Base-by-base conservation (phyloP, 1,140 invertebrate genomes). In the Antheraea mylitta region DNA sequence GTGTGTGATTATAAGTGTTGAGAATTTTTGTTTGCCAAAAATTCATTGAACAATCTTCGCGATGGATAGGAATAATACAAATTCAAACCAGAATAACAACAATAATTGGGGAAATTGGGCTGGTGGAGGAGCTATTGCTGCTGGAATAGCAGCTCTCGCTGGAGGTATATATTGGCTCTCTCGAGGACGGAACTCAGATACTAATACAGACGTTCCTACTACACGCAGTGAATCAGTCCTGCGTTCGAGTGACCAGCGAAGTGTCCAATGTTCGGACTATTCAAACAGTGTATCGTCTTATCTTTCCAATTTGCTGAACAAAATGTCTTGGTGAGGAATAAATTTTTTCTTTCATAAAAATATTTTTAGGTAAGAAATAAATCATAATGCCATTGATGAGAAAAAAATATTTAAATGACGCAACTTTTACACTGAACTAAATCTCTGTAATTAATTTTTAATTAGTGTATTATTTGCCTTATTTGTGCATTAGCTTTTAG, bases 81-180 rank as follows among this genome's bases (percentile, higher is more conserved):
- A 53, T 6, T 6, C 3, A 4, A 42, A 42, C 7, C 38, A 16
- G 45, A 53, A 53, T 16, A 53, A 53, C 45, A 53, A 53, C 45
- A 13, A 42, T 11, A 11, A 42, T 42, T 42, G 9, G 11, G 10
- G 11, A 16, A 13, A 16, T 36, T 18, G 60, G 16, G 37, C 16
- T 19, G 45, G 45, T 13, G 45, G 45, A 16, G 16, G 45, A 10
- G 38, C 59, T 48, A 16, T 62, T 37, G 38, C 9, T 61, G 67
- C 67, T 9, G 67, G 67, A 7, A 37, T 63, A 9, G 67, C 59
- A 18, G 67, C 59, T 13, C 16, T 62, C 3, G 67, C 42, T 8
- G 67, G 67, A 11, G 67, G 67, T 13, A 8, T 59, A 18, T 64
- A 69, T 13, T 64, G 19, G 16, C 42, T 63, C 11, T 37, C 48